phyloP scores from a whole-genome alignment of 2,888 invertebrate genomes.

The Bombylius discolor region DNA sequence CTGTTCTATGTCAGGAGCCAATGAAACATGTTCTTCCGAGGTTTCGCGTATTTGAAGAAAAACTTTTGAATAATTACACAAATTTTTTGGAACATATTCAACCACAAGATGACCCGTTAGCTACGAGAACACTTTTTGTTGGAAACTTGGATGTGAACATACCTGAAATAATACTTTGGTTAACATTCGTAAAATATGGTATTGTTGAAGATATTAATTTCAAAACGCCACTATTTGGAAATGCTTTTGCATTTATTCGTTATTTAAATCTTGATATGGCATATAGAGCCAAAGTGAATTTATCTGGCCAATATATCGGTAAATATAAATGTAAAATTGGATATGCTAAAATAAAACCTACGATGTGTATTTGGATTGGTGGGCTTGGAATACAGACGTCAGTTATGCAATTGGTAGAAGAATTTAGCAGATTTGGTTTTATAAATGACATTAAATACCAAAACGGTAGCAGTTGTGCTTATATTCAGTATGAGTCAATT shows the following conservation, averaged over 20 bases:
- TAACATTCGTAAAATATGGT: conserved; percentile 93
- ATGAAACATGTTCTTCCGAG: conserved; percentile 56
- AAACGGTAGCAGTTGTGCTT: conserved; percentile 87
- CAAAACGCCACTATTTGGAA: conserved; percentile 89
- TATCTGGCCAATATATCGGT: conserved; percentile 94
- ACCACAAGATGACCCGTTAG: conserved; percentile 91
- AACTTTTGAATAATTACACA: too few species aligned
- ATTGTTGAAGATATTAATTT: conserved; percentile 97
- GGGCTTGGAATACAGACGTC: conserved; percentile 95
- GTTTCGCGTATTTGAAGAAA: too few species aligned
- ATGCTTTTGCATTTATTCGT: conserved; percentile 94
- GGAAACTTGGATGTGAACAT: conserved; percentile 98
- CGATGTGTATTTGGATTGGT: conserved; percentile 95
- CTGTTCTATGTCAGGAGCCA: conserved; percentile 68
- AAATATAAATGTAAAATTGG: conserved; percentile 99
- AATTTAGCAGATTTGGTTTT: conserved; percentile 95
- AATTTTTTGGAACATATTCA: conserved; percentile 91
- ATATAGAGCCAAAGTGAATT: conserved; percentile 85
- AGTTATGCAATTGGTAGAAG: conserved; percentile 79
- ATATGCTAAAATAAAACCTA: conserved; percentile 95
- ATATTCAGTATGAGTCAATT: conserved; percentile 90
- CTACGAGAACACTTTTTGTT: conserved; percentile 92
- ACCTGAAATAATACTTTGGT: conserved; percentile 79
- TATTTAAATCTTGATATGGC: conserved; percentile 94
- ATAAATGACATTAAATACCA: conserved; percentile 97